Base-by-base conservation (phyloP, 2,888 invertebrate genomes). In the Macaria liturata region DNA sequence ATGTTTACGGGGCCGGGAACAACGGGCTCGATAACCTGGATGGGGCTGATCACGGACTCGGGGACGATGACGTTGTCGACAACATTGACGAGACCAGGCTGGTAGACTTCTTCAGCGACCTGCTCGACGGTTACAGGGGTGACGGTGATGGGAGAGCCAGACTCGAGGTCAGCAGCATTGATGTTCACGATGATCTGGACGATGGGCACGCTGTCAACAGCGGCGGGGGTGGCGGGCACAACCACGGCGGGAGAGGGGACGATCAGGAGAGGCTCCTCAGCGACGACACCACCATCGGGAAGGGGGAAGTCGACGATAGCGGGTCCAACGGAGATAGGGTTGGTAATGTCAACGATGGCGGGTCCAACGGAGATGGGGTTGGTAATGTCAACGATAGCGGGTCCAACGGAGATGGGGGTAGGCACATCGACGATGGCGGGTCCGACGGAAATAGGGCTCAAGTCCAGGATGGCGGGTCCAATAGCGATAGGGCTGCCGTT, bases 161-260 rank as follows among this genome's bases (percentile, higher is more conserved):
- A 20, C 20, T 20, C 64, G 40, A 61, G 61, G 20, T 64, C 65
- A 32, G 68, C 65, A 31, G 66, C 42, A 46, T 70, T 70, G 54
- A 44, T 69, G 68, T 78, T 80, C 61, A 80, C 50, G 70, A 80
- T 71, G 67, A 80, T 75, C 69, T 78, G 76, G 43, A 79, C 75
- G 39, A 76, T 66, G 37, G 75, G 73, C 43, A 31, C 32, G 46
- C 53, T 58, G 34, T 65, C 32, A 43, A 51, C 53, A 37, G 56
- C 62, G 8, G 55, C 65, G 9, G 57, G 60, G 7, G 54, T 64
- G 9, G 61, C 51, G 44, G 46, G 43, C 34, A 30, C 53, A 50
- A 32, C 31, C 20, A 60, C 30, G 39, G 49, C 44, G 7, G 57
- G 57, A 7, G 49, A 37, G 49, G 49, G 49, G 30, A 49, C 39